Evolutionary conservation across 2,113 vertebrate genomes (phyloP), one percentile per base, ranked within the genome.

Genomic region (Mionectes macconnelli): DNA sequence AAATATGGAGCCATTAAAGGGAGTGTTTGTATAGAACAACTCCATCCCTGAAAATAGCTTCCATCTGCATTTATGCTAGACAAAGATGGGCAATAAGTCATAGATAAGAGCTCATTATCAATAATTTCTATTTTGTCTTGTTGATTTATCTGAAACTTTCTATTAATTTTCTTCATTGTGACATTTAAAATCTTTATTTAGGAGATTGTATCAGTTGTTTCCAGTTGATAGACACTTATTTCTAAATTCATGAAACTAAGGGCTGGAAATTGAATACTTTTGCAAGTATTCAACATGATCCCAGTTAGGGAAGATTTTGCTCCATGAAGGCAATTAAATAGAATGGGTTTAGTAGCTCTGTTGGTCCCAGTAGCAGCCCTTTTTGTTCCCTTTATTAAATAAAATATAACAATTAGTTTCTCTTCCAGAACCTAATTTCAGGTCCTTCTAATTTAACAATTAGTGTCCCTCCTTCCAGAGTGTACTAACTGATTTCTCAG

Each of bases 211-310:
- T 37, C 14, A 75, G 12, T 55, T 37, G 8, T 37, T 25, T 49
- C 15, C 19, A 73, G 20, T 24, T 77, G 35, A 47, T 30, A 63
- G 24, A 19, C 49, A n/a, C 0, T 1, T 39, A 45, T 75, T 82
- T 89, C 42, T 49, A 75, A 35, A 73, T 60, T 87, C 44, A 85
- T 64, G 25, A 91, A 69, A 14, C 3, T 78, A 17, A 70, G 7
- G 13, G 30, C 15, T 1, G 2, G 42, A 80, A 85, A 67, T 0
- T 0, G 8, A 70, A 12, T 12, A n/a, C 4, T 77, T 74, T 39
- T 66, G 22, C 35, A 72, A 85, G 18, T 72, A 45, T 45, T 56
- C 1, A 1, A 37, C 4, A 6, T 12, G 15, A 47, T 31, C 21
- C 10, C 21, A 64, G 11, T 31, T 50, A 72, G 39, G 39, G 18